Evolutionary conservation across 2,797 vertebrate species (phyloP).

Genomic region (Arnoldichthys spilopterus): DNA sequence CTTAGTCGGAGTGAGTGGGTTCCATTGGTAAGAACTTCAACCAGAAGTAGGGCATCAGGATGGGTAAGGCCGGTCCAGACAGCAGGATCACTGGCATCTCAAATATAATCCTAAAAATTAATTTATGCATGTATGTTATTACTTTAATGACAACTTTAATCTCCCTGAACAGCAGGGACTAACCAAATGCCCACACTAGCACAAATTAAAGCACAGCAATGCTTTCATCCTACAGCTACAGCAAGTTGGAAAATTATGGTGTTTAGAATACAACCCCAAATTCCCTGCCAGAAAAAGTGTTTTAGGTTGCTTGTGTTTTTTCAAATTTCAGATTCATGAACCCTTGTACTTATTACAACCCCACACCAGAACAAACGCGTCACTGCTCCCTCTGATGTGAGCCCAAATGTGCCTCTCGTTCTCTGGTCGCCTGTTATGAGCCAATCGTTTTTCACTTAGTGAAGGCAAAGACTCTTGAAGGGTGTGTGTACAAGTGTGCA

Average conservation of each 20-base stretch:
- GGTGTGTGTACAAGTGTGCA: neutral
- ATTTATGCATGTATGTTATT: too few species aligned
- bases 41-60: too few species aligned
- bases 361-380: neutral
- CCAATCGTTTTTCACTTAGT: constrained; percentile 25
- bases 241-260: constrained; percentile 5
- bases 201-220: constrained; percentile 2
- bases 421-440: constrained; percentile 12
- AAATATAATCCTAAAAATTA: too few species aligned
- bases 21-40: too few species aligned
- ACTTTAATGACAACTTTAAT: neutral
- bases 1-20: too few species aligned
- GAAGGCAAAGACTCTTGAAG: neutral
- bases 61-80: too few species aligned
- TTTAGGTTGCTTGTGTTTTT: neutral
- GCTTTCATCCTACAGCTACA: neutral
- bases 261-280: neutral
- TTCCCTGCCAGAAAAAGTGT: neutral
- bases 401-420: neutral
- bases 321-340: neutral
- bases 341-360: neutral
- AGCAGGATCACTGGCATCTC: too few species aligned
- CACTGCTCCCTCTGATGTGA: neutral
- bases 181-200: neutral
- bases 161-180: neutral